phyloP scores from a whole-genome alignment of 1,140 invertebrate genomes.

The Oryctes rhinoceros region DNA sequence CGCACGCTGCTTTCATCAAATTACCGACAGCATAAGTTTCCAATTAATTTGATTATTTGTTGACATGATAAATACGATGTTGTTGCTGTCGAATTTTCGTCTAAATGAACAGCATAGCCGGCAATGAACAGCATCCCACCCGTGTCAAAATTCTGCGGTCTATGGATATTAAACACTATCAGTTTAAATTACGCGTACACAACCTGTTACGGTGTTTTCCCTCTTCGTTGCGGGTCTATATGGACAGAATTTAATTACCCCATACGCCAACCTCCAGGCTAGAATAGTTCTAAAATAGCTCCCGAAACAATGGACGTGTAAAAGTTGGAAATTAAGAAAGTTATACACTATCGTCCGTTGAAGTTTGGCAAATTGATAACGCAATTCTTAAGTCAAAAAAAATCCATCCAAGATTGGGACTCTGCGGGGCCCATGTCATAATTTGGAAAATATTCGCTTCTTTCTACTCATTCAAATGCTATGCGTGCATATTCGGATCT shows the following conservation, averaged over 20 bases:
- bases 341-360: too few species aligned
- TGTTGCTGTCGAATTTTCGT: not conserved
- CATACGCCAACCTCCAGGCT: too few species aligned
- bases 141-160: not conserved
- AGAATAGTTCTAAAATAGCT: too few species aligned
- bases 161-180: not conserved
- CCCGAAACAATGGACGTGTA: too few species aligned
- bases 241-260: not conserved
- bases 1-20: not conserved
- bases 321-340: too few species aligned
- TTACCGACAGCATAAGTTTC: conserved; percentile 9
- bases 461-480: too few species aligned
- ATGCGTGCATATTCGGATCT: too few species aligned
- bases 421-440: too few species aligned
- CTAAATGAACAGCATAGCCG: not conserved
- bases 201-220: not conserved
- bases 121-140: not conserved
- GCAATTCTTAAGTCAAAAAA: too few species aligned
- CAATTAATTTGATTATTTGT: conserved; percentile 19
- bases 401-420: too few species aligned
- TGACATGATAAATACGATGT: conserved; percentile 9
- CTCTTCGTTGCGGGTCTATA: not conserved
- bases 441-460: too few species aligned
- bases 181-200: not conserved
- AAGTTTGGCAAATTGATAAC: too few species aligned